Conservation (phyloP, 2,797 vertebrate genomes). For the Borostomias antarcticus region DNA sequence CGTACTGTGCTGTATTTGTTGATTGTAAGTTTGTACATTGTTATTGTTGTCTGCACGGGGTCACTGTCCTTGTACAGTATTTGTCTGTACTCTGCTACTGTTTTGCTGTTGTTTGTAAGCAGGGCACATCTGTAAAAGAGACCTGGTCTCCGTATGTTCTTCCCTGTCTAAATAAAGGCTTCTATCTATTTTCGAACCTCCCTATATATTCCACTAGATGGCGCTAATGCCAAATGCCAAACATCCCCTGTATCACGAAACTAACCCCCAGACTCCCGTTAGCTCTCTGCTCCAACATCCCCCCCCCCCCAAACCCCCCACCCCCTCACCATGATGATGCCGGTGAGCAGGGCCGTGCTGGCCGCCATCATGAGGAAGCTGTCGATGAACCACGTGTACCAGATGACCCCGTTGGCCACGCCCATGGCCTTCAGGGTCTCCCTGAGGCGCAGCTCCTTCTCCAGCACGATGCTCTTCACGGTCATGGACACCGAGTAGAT, state of each 20-base stretch:
- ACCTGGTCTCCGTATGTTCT: too few relatives aligned
- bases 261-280: background rate
- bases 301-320: background rate
- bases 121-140: too few relatives aligned
- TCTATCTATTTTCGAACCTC: background rate
- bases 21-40: too few relatives aligned
- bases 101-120: too few relatives aligned
- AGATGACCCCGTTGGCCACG: slow-evolving; percentile 85
- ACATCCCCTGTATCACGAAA: background rate
- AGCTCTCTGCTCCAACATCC: slow-evolving; percentile 7
- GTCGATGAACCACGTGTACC: slow-evolving; percentile 96
- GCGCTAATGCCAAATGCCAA: slow-evolving; percentile 26
- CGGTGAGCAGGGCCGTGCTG: slow-evolving; percentile 87
- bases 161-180: too few relatives aligned
- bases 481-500: slow-evolving; percentile 94
- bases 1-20: too few relatives aligned
- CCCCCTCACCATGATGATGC: slow-evolving; percentile 82
- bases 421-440: slow-evolving; percentile 93
- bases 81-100: too few relatives aligned
- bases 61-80: background rate
- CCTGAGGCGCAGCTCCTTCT: slow-evolving; percentile 92
- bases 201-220: slow-evolving; percentile 56
- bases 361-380: slow-evolving; percentile 86
- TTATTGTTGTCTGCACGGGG: background rate
- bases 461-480: slow-evolving; percentile 92